phyloP scores from a whole-genome alignment of 2,113 vertebrate genomes.

The Nipponia nippon region DNA sequence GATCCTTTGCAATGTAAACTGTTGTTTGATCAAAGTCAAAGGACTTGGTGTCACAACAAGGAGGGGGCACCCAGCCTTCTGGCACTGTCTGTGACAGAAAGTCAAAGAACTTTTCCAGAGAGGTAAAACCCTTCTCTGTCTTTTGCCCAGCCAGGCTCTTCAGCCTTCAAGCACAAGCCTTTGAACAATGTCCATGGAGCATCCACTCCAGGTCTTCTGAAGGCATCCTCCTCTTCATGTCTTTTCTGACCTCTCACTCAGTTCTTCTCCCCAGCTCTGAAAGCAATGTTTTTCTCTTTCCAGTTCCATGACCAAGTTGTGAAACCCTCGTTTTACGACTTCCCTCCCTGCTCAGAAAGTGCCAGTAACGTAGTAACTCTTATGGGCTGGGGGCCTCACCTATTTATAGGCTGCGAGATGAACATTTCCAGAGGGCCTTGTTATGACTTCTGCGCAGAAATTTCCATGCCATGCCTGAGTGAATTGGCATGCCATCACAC shows the following conservation, averaged over 20 bases:
- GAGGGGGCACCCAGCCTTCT: neutral
- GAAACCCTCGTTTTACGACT: neutral
- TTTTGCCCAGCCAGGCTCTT: neutral
- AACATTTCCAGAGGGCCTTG: conserved; percentile 26
- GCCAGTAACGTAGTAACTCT: neutral
- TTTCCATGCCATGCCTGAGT: neutral
- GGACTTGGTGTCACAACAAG: neutral
- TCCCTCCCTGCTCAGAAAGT: neutral
- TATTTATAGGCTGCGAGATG: conserved; percentile 16
- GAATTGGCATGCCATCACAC: neutral
- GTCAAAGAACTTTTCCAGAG: neutral
- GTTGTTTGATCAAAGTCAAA: neutral
- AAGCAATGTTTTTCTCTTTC: neutral
- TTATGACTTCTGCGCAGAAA: neutral
- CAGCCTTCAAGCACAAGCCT: neutral
- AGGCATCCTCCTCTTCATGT: rapidly evolving
- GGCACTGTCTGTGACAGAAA: neutral
- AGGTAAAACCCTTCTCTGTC: neutral
- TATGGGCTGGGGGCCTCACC: neutral
- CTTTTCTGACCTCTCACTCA: neutral
- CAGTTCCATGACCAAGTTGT: neutral
- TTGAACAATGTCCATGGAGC: rapidly evolving
- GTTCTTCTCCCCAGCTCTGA: neutral
- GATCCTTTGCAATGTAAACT: neutral
- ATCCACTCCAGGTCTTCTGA: neutral